Percentiles rank a stretch among this genome's conserved stretches.
Evolutionary conservation across 2,888 invertebrate genomes (phyloP).

Genomic region (Gastrophysa polygoni): DNA sequence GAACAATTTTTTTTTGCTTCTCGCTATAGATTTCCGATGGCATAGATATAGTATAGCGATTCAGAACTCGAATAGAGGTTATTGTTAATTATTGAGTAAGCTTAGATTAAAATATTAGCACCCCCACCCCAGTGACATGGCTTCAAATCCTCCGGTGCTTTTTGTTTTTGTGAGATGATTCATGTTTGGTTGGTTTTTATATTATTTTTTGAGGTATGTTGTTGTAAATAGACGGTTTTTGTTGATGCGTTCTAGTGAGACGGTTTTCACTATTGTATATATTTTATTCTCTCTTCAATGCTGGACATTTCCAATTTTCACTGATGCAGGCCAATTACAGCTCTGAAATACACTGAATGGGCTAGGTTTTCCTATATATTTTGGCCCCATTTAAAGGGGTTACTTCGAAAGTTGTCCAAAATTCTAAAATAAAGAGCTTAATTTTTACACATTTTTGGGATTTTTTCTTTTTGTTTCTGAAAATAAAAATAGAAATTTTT

Average conservation of each 20-base stretch:
- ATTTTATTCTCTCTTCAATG: conserved; percentile 30
- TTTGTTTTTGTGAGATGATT: conserved; percentile 41
- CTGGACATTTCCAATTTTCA: background rate
- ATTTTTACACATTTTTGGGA: too few species aligned
- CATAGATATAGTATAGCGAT: conserved; percentile 41
- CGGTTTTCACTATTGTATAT: conserved; percentile 43
- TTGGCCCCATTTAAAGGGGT: too few species aligned
- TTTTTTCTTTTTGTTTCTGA: too few species aligned
- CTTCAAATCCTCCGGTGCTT: conserved; percentile 42
- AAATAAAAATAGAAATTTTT: too few species aligned
- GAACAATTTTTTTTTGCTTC: conserved; percentile 43
- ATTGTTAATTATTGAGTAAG: conserved; percentile 59
- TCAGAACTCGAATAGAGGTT: conserved; percentile 50
- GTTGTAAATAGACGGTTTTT: conserved; percentile 47
- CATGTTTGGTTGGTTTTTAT: background rate
- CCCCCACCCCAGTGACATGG: conserved; percentile 35
- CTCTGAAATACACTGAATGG: too few species aligned
- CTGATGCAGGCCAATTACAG: too few species aligned
- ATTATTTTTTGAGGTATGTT: conserved; percentile 45
- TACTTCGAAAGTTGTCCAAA: too few species aligned
- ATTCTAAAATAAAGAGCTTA: too few species aligned
- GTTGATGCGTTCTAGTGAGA: conserved; percentile 44
- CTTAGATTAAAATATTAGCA: conserved; percentile 43
- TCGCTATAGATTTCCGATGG: conserved; percentile 42
- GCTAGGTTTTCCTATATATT: too few species aligned